Base-by-base conservation (phyloP, 2,113 vertebrate genomes). In the Anarhynchus alexandrinus region DNA sequence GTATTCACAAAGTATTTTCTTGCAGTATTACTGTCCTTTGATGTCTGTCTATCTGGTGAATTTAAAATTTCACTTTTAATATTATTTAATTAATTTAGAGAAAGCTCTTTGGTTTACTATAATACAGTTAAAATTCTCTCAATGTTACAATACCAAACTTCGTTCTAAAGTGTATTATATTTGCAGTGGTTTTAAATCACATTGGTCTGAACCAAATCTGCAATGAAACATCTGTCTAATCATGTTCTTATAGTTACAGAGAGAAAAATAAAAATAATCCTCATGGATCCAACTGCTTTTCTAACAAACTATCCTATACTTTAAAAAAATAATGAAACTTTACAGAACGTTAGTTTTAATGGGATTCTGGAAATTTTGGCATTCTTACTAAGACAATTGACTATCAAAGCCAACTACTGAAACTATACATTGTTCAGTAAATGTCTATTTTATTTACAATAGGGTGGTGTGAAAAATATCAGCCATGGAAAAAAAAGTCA, bases 191-290 rank as follows among this genome's bases (percentile, higher is more conserved):
- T 92, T 82, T 40, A 91, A 96, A 96, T 86, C 67, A 82, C 26
- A 27, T 29, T 91, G 78, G 57, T 77, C 57, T 94, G 66, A 94
- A 97, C 29, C 26, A 96, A 92, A 94, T 91, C 73, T 73, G 55
- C 67, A 91, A 43, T 67, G 73, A 94, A 92, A 91, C 91, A 95
- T 93, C 88, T 93, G 71, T 65, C 74, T 91, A 93, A 74, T 92
- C 74, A 79, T 57, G 38, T 89, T 80, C 40, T 71, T 93, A 89
- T 25, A 87, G 65, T 89, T 91, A 82, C 18, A 78, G 26, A 91
- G 30, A 93, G 43, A 79, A 88, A 95, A 94, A 88, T 62, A 86
- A 69, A 91, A 94, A 73, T 57, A 91, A 86, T 88, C 59, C 65
- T 59, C 21, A 14, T 72, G 61, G 65, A 40, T 96, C 67, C 45